Evolutionary conservation across 2,888 invertebrate genomes (phyloP), one percentile per base, ranked within the genome.

Genomic region (Anorthoa munda): DNA sequence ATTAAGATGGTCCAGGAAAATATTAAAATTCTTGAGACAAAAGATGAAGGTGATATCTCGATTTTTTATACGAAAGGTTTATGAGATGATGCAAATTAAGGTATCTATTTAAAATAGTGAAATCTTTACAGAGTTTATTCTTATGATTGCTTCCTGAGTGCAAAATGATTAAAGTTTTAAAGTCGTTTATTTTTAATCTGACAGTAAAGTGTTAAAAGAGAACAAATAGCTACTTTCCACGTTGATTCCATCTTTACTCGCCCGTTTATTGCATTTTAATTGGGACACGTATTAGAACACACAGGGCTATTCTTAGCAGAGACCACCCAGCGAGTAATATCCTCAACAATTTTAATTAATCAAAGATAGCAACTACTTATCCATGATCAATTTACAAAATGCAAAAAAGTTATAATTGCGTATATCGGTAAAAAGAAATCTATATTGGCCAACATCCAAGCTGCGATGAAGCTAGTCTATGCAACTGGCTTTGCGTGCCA

Each of bases 401-500:
- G 82, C 67, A 77, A 86, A 85, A 90, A 89, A 89, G 84, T 90
- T 90, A 91, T 92, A 91, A 93, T 93, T 91, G 89, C 88, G 89
- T 90, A 90, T 90, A 89, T 91, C 91, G 89, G 90, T 89, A 85
- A 86, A 89, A 88, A 89, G 87, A 83, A 93, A 94, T 94, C 93
- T 93, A 93, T 93, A 92, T 90, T 90, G 88, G 88, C 90, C 90
- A 86, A 92, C 92, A 93, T 92, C 89, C 89, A 88, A 88, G 87
- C 87, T 72, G 85, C 93, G 92, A 92, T 93, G 93, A 93, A 93
- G 90, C 90, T 89, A 92, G 92, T 91, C 92, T 93, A 93, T 94
- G 94, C 94, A 93, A 88, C 88, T 88, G 77, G 86, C 87, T 82
- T 94, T 84, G 95, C 95, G 95, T 95, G 95, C 88, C 81, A 90